Evolutionary conservation across 2,797 vertebrate genomes (phyloP), one percentile per base, ranked within the genome.

Genomic region (Sebastiscus tertius): DNA sequence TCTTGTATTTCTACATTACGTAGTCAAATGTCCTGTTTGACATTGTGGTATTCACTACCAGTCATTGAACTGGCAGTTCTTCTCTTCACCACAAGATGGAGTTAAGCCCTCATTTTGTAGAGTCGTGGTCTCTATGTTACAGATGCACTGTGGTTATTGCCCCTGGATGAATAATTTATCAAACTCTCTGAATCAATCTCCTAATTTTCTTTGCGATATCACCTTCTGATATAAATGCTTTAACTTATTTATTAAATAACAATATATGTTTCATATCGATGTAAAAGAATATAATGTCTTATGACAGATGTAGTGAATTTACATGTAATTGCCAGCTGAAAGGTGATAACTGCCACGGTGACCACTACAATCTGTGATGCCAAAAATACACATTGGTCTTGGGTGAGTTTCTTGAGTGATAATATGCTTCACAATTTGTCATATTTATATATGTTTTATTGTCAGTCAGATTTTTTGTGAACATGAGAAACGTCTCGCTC

Each of bases 11-110:
- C 3, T n/a, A 46, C 60, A 59, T 61, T 7, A 10, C 4, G n/a
- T 5, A 6, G 11, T 26, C 10, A 36, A 74, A 49, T 31, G 49
- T 46, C 54, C 27, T 9, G 14, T 77, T 33, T 69, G 33, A 65
- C 54, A 6, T 27, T 54, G n/a, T 24, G 1, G 27, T 22, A 0
- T 14, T 5, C 5, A 24, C 3, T 6, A 6, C 14, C 2, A 0
- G 3, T 58, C 20, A 20, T 6, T 46, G 1, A 64, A 24, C 5
- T 14, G 5, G 20, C n/a, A 71, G 10, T 87, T 87, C 46, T 52
- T 52, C 8, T 83, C 9, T 73, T 1, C 29, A 46, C 88, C 93
- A 92, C 89, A 75, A 88, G 91, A 84, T 90, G 92, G 90, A 26
- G 86, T 16, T 55, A 79, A 58, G 6, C 6, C 13, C 26, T 52